Conservation (phyloP, 2,797 vertebrate genomes). For the Neoniphon sammara region DNA sequence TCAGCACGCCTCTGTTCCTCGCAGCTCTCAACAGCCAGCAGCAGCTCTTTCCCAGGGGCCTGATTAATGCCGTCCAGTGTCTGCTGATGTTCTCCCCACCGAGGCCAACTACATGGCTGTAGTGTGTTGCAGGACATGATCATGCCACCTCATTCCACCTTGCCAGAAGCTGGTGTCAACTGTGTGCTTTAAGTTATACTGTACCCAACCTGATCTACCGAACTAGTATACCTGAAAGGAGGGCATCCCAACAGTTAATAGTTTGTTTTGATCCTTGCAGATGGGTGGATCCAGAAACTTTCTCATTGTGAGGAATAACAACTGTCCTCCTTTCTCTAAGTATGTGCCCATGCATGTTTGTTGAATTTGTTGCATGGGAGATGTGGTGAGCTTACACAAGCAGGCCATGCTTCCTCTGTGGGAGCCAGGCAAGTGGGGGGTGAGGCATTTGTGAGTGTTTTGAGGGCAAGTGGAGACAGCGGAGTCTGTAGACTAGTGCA, state of each 20-base stretch:
- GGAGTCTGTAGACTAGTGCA: slow-evolving; percentile 53
- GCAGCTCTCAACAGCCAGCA: slow-evolving; percentile 74
- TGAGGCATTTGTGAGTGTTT: slow-evolving; percentile 15
- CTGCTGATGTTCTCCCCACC: slow-evolving; percentile 50
- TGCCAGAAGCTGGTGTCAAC: slow-evolving; percentile 25
- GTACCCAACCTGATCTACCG: neutral
- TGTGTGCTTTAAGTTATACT: slow-evolving; percentile 14
- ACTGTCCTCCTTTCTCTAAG: slow-evolving; percentile 64
- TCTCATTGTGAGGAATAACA: slow-evolving; percentile 67
- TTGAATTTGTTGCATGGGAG: slow-evolving; percentile 73
- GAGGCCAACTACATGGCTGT: slow-evolving; percentile 36
- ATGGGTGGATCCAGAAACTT: slow-evolving; percentile 67
- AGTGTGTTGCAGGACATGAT: slow-evolving; percentile 24
- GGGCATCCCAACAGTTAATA: slow-evolving; percentile 50
- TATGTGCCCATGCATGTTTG: slow-evolving; percentile 77
- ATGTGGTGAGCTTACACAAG: slow-evolving; percentile 77
- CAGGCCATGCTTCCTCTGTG: slow-evolving; percentile 71
- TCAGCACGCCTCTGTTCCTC: slow-evolving; percentile 78
- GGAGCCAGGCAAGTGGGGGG: slow-evolving; percentile 58
- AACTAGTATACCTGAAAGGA: neutral
- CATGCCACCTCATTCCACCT: slow-evolving; percentile 26
- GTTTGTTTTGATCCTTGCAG: slow-evolving; percentile 54
- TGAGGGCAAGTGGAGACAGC: slow-evolving; percentile 11
- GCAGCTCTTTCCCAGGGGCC: slow-evolving; percentile 69
- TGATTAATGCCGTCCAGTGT: slow-evolving; percentile 53